Evolutionary conservation across 2,888 invertebrate genomes (phyloP).

Genomic region (Drosophila colorata): DNA sequence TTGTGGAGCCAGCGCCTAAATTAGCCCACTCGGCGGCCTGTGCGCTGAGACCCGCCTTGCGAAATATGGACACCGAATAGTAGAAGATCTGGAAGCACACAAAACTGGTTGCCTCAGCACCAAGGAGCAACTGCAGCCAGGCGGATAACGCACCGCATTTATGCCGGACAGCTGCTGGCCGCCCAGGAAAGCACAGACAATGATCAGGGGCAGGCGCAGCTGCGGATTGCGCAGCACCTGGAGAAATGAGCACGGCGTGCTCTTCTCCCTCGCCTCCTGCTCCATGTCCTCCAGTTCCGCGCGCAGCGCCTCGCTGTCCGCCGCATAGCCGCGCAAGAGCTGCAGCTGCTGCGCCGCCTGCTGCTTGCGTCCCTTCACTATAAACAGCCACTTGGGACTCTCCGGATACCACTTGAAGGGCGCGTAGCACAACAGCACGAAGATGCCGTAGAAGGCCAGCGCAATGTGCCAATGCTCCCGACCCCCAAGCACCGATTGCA

Average conservation of each 20-base stretch:
- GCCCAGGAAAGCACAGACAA: conserved; percentile 90
- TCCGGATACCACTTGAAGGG: conserved; percentile 91
- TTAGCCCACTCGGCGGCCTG: conserved; percentile 90
- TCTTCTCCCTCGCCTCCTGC: conserved; percentile 85
- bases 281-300: conserved; percentile 88
- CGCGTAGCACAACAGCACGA: conserved; percentile 88
- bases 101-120: not conserved
- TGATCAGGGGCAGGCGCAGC: conserved; percentile 89
- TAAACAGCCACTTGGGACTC: conserved; percentile 94
- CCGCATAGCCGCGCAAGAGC: conserved; percentile 87
- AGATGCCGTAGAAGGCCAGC: conserved; percentile 89
- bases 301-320: conserved; percentile 85
- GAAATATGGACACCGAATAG: conserved; percentile 93
- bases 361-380: conserved; percentile 89
- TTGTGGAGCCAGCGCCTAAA: conserved; percentile 91
- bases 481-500: conserved; percentile 86
- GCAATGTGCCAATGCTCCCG: conserved; percentile 91
- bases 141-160: conserved; percentile 89
- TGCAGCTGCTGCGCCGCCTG: conserved; percentile 88
- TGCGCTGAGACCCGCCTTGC: conserved; percentile 88
- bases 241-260: conserved; percentile 87
- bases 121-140: not conserved
- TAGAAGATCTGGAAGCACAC: conserved; percentile 87
- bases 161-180: conserved; percentile 97
- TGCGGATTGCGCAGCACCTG: conserved; percentile 87